Base-by-base conservation (phyloP, 2,888 invertebrate genomes). In the Drosophila neotestacea region DNA sequence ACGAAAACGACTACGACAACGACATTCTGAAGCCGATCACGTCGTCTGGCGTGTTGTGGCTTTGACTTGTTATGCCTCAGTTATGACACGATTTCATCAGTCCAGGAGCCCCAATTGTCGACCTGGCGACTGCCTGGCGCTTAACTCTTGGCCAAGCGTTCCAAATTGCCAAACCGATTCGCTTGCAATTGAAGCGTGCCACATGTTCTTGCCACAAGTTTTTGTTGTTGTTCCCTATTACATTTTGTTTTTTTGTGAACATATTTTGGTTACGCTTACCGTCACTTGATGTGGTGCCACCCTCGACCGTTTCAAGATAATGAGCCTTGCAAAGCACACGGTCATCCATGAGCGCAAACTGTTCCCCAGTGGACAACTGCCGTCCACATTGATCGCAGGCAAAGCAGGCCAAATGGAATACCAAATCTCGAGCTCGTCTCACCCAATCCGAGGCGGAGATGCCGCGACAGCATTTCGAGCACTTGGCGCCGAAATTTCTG, bases 401-500 rank as follows among this genome's bases (percentile, higher is more conserved):
- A 93, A 99, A 99, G 93, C 99, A 99, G 51, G 99, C 99, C 92
- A 99, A 94, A 93, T 99, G 99, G 94, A 98, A 99, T 36, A 99
- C 98, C 92, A 97, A 96, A 90, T 97, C 97, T 58, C 97, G 94
- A 38, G 99, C 99, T 91, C 98, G 96, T 73, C 99, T 94, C 89
- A 99, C 99, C 99, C 99, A 99, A 93, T 99, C 99, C 47, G 97
- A 97, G 16, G 98, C 95, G 16, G 97, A 97, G 91, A 99, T 98
- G 84, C 96, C 96, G 59, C 99, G 95, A 85, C 96, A 95, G 93
- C 99, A 99, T 92, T 98, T 98, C 55, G 98, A 96, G 93, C 99
- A 99, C 93, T 98, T 98, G 63, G 98, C 97, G 71, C 98, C 98
- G 93, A 98, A 99, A 91, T 97, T 96, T 94, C 99, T 99, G 94